These are phyloP conservation scores for Harmothoe impar DNA, from an alignment of 2,888 invertebrate genomes.

Conservation along the genomic window DNA sequence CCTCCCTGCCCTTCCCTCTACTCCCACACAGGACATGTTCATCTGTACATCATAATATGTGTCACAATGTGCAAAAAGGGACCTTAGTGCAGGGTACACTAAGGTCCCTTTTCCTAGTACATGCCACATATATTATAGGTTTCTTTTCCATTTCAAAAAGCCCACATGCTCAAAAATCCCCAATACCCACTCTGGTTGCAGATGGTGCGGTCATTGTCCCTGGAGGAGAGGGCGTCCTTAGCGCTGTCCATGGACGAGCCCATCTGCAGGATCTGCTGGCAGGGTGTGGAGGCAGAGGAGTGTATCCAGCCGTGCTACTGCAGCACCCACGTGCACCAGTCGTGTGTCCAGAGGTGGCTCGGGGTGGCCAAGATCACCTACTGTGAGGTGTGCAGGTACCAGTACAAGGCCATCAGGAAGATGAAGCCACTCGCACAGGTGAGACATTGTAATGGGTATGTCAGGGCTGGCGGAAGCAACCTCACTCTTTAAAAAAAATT, in stretches of 20 bases:
- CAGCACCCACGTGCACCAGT: conserved; percentile 63
- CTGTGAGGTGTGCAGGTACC: conserved; percentile 65
- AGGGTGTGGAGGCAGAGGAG: conserved; percentile 60
- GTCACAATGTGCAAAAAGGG: too few species aligned
- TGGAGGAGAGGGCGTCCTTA: conserved; percentile 44
- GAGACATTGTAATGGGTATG: too few species aligned
- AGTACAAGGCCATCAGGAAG: conserved; percentile 56
- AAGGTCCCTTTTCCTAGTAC: too few species aligned
- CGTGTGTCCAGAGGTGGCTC: conserved; percentile 65
- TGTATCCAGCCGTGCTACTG: conserved; percentile 66
- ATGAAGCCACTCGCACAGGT: conserved; percentile 65
- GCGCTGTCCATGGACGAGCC: conserved; percentile 53
- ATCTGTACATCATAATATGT: too few species aligned
- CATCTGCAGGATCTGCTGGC: conserved; percentile 66
- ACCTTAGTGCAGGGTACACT: too few species aligned
- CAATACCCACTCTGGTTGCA: too few species aligned
- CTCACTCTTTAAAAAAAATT: not conserved
- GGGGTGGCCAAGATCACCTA: conserved; percentile 53
- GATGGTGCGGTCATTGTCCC: conserved; percentile 38
- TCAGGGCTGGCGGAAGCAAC: too few species aligned
- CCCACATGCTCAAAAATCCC: too few species aligned
- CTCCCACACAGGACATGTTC: too few species aligned
- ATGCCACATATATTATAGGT: too few species aligned
- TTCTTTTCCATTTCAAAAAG: too few species aligned
- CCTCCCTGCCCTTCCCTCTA: too few species aligned